Evolutionary conservation across 2,797 vertebrate species (phyloP).

Genomic region (Echeneis naucrates): DNA sequence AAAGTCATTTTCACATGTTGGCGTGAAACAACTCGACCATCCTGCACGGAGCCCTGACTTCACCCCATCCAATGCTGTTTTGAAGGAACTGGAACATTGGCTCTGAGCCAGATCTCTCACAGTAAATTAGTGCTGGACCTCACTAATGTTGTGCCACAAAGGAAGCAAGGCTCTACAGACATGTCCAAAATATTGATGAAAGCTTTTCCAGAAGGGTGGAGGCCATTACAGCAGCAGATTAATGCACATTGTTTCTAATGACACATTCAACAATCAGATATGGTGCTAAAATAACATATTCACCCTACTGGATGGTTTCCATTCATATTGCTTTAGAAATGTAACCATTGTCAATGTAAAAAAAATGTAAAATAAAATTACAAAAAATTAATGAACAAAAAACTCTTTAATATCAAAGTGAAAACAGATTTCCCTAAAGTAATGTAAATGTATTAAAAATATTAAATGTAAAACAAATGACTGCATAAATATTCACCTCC

Average conservation of each 20-base stretch:
- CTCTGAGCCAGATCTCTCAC: constrained; percentile 21
- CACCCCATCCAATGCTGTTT: constrained; percentile 9
- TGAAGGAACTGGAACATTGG: constrained; percentile 19
- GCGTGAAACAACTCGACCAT: neutral
- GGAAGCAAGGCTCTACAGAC: constrained; percentile 21
- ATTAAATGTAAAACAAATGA: no score
- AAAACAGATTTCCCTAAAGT: no score
- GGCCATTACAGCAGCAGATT: no score
- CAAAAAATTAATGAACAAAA: no score
- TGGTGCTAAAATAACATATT: neutral
- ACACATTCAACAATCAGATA: neutral
- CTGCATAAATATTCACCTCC: no score
- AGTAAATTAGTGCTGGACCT: constrained; percentile 19
- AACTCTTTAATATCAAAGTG: no score
- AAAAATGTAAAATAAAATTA: no score
- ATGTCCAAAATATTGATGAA: constrained; percentile 8
- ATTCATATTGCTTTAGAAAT: no score
- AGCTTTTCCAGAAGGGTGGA: no score
- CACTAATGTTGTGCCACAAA: constrained; percentile 27
- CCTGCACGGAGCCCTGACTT: constrained; percentile 9
- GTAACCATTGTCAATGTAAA: no score
- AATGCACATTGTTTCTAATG: neutral
- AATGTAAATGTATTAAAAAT: no score
- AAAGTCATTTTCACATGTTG: constrained; percentile 8
- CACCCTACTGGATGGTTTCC: no score